phyloP scores from a whole-genome alignment of 2,797 vertebrate species.

The Enteromius unitaeniatus region DNA sequence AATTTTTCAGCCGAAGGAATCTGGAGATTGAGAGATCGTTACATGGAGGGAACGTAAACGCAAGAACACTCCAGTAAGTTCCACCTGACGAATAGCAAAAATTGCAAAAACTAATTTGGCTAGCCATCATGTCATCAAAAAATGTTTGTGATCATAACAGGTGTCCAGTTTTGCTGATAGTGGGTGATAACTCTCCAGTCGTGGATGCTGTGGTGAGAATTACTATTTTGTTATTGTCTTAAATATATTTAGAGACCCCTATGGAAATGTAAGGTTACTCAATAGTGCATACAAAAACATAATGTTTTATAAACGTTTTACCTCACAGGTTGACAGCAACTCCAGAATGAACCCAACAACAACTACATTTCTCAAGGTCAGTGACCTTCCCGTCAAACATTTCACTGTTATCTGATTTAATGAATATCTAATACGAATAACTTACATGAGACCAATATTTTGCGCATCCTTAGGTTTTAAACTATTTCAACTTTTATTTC shows the following conservation, averaged over 20 bases:
- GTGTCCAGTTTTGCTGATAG: conserved; percentile 88
- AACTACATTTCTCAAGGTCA: conserved; percentile 93
- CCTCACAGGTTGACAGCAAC: conserved; percentile 88
- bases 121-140: no score
- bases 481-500: conserved; percentile 43
- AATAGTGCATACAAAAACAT: not conserved
- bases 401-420: not conserved
- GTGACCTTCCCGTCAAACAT: not conserved
- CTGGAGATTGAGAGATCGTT: conserved; percentile 90
- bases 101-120: no score
- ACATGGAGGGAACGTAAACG: conserved; percentile 77
- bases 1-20: conserved; percentile 75
- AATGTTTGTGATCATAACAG: conserved; percentile 68
- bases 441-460: not conserved
- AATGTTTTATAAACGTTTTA: not conserved
- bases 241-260: not conserved
- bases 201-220: conserved; percentile 89
- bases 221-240: not conserved
- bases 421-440: not conserved
- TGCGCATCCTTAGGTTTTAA: not conserved
- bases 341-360: conserved; percentile 93
- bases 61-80: conserved; percentile 87
- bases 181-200: conserved; percentile 89
- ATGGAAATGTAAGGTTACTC: not conserved
- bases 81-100: not conserved